Evolutionary conservation across 2,888 invertebrate species (phyloP).

Genomic region (Agrotis clavis): DNA sequence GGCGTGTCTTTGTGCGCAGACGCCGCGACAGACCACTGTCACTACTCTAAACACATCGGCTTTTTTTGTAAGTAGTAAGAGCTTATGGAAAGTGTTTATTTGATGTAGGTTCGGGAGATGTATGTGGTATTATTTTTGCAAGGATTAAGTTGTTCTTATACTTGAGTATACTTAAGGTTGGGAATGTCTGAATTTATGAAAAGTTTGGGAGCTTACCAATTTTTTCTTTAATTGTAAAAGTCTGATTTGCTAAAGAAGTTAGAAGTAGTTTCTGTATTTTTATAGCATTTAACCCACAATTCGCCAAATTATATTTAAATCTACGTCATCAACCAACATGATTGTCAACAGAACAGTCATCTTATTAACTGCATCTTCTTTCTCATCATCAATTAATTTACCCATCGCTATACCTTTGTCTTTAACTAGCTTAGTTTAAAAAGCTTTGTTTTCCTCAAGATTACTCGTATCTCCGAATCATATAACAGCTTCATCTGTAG

Average conservation of each 20-base stretch:
- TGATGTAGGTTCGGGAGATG: constrained; percentile 25
- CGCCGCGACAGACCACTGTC: constrained; percentile 57
- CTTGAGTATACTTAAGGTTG: neutral
- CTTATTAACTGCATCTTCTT: neutral
- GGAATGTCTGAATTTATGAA: neutral
- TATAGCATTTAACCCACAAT: neutral
- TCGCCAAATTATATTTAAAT: neutral
- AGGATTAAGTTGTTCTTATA: neutral
- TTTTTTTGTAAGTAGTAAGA: constrained; percentile 49
- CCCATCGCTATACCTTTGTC: neutral
- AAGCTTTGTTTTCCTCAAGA: neutral
- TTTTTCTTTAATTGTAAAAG: too few species aligned
- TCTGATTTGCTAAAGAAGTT: too few species aligned
- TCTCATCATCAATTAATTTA: too few species aligned
- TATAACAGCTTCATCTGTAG: too few species aligned
- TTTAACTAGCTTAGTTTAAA: too few species aligned
- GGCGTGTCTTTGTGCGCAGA: constrained; percentile 56
- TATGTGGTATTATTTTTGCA: constrained; percentile 35
- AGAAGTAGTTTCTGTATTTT: neutral
- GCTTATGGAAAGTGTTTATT: constrained; percentile 44
- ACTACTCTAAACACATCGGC: constrained; percentile 48
- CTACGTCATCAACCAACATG: neutral
- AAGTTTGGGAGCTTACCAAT: too few species aligned
- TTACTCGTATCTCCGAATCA: neutral
- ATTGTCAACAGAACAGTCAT: neutral